Evolutionary conservation across 2,888 invertebrate genomes (phyloP), one percentile per base, ranked within the genome.

Genomic region (Drosophila emarginata): DNA sequence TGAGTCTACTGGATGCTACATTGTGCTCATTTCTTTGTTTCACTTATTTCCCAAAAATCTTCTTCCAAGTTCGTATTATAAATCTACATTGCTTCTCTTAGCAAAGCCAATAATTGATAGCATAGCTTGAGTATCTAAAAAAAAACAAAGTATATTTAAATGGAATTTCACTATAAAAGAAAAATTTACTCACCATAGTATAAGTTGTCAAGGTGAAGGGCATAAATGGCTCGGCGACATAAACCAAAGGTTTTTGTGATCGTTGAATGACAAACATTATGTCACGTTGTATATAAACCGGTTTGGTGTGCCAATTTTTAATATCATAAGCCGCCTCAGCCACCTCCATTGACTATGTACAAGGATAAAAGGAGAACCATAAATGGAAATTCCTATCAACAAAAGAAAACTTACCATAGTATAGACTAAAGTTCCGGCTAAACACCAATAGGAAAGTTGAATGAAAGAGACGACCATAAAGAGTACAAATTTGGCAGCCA

Each of bases 381-480:
- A 9, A 32, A 32, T 32, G 12, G 23, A 2, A n/a, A 40, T 14
- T 56, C 28, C 0, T 40, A n/a, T 26, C 6, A 26, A 5, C 3
- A 26, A 26, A 32, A 9, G 32, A 59, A 11, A n/a, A 57, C 79
- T 72, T 53, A 91, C 91, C 71, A 83, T 80, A 58, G 65, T 85
- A n/a, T 79, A 78, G 2, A 87, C 86, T 63, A 82, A 62, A 52
- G 81, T 89, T 5, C 91, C 91, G 1, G 72, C 64, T 15, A 79
- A 58, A 62, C 91, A 91, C 89, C 89, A 91, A 32, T 79, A 83
- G 45, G 90, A 87, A 2, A 91, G 59, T 57, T 91, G 90, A 37
- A 79, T 39, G 4, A 90, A 87, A 4, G 78, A 75, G 2, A 85
- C 57, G n/a, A 89, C 18, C 81, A 87, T 80, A 40, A 85, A 89